Evolutionary conservation across 2,797 vertebrate genomes (phyloP).

Genomic region (Micromesistius poutassou): DNA sequence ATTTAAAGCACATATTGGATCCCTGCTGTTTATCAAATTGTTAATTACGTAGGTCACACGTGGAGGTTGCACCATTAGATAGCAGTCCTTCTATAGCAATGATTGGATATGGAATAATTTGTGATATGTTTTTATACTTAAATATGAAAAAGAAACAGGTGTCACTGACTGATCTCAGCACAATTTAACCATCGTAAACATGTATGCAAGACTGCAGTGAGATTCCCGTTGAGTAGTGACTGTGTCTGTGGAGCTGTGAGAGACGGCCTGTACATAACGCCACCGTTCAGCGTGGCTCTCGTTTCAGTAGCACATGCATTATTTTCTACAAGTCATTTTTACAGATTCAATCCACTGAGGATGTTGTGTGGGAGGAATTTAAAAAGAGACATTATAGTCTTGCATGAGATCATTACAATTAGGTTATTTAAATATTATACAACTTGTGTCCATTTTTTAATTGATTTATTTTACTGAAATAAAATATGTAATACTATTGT

Average conservation of each 20-base stretch:
- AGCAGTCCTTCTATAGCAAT: conserved; percentile 17
- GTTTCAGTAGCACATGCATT: conserved; percentile 71
- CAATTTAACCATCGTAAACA: conserved; percentile 34
- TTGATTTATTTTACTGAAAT: conserved; percentile 78
- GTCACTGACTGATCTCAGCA: conserved; percentile 21
- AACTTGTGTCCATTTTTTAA: conserved; percentile 73
- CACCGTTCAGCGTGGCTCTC: conserved; percentile 54
- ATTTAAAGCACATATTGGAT: background rate
- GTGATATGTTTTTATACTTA: conserved; percentile 19
- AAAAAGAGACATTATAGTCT: conserved; percentile 65
- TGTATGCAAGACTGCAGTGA: conserved; percentile 39
- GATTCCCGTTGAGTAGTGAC: conserved; percentile 38
- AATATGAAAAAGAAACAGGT: conserved; percentile 11
- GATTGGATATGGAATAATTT: conserved; percentile 19
- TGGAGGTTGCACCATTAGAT: conserved; percentile 16
- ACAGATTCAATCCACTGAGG: conserved; percentile 61
- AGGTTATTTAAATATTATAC: conserved; percentile 72
- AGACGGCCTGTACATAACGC: conserved; percentile 52
- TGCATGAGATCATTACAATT: conserved; percentile 75
- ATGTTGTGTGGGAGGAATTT: conserved; percentile 41
- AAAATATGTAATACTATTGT: conserved; percentile 74
- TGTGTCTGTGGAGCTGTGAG: conserved; percentile 48
- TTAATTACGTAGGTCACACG: background rate
- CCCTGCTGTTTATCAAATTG: background rate
- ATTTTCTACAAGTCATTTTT: conserved; percentile 71